phyloP scores from a whole-genome alignment of 1,140 invertebrate genomes.

The Zaprionus lachaisei region DNA sequence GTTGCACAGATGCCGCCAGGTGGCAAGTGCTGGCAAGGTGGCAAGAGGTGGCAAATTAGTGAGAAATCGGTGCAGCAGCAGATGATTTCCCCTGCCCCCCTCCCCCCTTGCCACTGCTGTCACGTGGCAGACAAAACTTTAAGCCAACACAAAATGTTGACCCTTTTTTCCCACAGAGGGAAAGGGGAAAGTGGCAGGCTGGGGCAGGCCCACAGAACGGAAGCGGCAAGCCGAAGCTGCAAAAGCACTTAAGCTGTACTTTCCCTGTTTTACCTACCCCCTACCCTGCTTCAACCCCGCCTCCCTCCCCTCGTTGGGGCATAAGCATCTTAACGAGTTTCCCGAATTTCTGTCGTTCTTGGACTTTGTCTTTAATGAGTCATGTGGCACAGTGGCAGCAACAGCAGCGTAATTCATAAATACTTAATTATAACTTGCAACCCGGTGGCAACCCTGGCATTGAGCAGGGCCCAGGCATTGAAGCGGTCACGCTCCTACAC shows the following conservation, averaged over 20 bases:
- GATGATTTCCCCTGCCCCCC: neutral
- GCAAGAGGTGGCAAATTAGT: neutral
- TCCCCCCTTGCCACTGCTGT: neutral
- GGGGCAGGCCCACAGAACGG: neutral
- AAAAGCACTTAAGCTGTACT: slow-evolving; percentile 46
- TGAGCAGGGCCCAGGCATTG: neutral
- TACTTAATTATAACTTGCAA: slow-evolving; percentile 49
- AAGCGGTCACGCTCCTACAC: neutral
- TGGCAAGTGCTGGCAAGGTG: neutral
- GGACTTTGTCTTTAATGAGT: slow-evolving; percentile 39
- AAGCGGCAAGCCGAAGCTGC: slow-evolving; percentile 11
- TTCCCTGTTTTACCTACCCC: slow-evolving; percentile 12
- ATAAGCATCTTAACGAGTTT: slow-evolving; percentile 45
- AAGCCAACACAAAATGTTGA: slow-evolving; percentile 26
- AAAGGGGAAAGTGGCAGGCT: neutral
- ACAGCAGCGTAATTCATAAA: slow-evolving; percentile 36
- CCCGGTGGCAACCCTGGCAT: neutral
- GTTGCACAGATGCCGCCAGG: slow-evolving; percentile 4
- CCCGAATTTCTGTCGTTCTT: neutral
- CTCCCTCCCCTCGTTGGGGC: neutral
- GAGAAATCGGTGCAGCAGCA: slow-evolving; percentile 34
- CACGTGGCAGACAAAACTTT: slow-evolving; percentile 20
- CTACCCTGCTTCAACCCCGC: neutral
- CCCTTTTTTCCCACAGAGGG: slow-evolving; percentile 22
- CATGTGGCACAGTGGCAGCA: slow-evolving; percentile 11